Conservation (phyloP, 1,140 invertebrate genomes). For the Intoshia linei region DNA sequence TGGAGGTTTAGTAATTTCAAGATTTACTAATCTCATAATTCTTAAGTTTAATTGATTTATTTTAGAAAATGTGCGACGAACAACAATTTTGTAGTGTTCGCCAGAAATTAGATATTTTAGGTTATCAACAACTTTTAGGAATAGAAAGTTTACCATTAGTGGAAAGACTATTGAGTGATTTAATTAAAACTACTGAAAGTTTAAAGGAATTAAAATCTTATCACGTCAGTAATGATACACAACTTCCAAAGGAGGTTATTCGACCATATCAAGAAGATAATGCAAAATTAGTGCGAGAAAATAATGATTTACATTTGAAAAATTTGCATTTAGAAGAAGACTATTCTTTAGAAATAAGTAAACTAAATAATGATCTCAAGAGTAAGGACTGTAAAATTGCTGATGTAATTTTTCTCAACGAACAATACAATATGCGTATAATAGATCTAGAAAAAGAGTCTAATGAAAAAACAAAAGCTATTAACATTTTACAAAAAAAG, state of each 20-base stretch:
- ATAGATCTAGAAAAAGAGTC: conserved; percentile 27
- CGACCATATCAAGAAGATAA: conserved; percentile 17
- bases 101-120: conserved; percentile 32
- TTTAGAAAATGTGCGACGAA: too few species aligned
- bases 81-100: conserved; percentile 25
- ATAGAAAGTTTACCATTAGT: conserved; percentile 37
- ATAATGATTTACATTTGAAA: conserved; percentile 35
- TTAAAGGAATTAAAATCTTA: conserved; percentile 36
- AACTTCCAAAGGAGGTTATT: conserved; percentile 5
- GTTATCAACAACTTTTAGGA: conserved; percentile 36
- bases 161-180: conserved; percentile 36
- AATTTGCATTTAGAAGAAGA: conserved; percentile 33
- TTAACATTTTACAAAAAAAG: conserved; percentile 28
- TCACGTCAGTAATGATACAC: conserved; percentile 2
- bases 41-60: too few species aligned
- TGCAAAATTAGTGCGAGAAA: conserved; percentile 22
- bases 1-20: too few species aligned
- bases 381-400: conserved; percentile 18
- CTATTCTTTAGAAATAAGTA: conserved; percentile 4
- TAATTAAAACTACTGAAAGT: conserved; percentile 40
- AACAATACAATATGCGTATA: conserved; percentile 27
- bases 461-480: conserved; percentile 27
- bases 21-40: too few species aligned
- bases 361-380: not conserved
- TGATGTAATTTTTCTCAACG: conserved; percentile 27